Base-by-base conservation (phyloP, 1,140 invertebrate genomes). In the Phocides pigmalion region DNA sequence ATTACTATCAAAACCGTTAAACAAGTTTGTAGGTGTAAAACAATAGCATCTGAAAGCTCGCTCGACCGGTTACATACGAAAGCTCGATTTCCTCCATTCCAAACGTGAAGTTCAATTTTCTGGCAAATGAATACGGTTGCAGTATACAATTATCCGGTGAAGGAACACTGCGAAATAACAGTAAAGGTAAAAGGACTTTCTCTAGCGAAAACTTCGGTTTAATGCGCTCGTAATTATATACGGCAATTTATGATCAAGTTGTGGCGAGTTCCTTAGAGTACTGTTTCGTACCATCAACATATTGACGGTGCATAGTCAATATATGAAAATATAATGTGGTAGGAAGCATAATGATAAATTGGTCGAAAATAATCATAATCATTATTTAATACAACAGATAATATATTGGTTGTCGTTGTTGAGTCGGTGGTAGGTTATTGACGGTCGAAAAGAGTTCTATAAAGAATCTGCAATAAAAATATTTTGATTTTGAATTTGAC, bases 91-190 rank as follows among this genome's bases (percentile, higher is more conserved):
- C 20, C 20, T 25, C 19, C 11, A 44, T 19, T 22, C 46, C 1
- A n/a, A 47, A 25, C 46, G 22, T 47, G 46, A 11, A 25, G 46
- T 17, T 20, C 46, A 47, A 47, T 47, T 47, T 22, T 46, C 42
- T 47, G 19, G 46, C 20, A 25, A 47, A 42, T 42, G n/a, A 42
- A 47, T 47, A 47, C 46, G 20, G 46, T 25, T 47, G 46, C 20
- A 25, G 46, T 47, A 47, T 47, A 17, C 46, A 47, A 47, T 47
- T 47, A 47, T 25, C 46, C 12, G 12, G 20, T 12, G 12, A 22
- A 8, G 44, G 2, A 22, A 47, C 35, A 12, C 46, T 47, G 5
- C 4, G 42, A 46, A 47, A 12, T 47, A 47, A 47, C 20, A 2
- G 20, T 4, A 17, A 44, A 16, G 41, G 44, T 25, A 47, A 47